Evolutionary conservation across 2,888 invertebrate genomes (phyloP).

Genomic region (Tiliacea citrago): DNA sequence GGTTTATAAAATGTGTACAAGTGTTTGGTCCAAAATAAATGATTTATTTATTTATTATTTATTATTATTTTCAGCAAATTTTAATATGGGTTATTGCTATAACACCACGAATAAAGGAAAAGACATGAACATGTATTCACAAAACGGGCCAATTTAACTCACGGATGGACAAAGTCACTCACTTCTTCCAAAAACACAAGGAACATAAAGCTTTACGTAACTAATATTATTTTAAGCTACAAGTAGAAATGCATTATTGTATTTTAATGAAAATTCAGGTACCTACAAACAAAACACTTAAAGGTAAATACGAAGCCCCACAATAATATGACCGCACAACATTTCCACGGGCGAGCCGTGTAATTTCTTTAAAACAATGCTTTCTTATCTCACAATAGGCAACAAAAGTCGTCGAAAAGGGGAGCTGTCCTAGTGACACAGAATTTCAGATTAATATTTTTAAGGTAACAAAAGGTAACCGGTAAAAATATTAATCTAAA

Average conservation of each 20-base stretch:
- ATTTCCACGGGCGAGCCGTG: conserved; percentile 67
- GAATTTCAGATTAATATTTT: conserved; percentile 75
- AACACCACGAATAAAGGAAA: background rate
- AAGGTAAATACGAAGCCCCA: conserved; percentile 29
- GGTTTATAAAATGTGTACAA: too few species aligned
- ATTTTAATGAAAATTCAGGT: conserved; percentile 25
- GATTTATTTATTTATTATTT: too few species aligned
- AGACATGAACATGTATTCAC: background rate
- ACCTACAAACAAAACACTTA: conserved; percentile 26
- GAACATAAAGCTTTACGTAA: background rate
- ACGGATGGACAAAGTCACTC: background rate
- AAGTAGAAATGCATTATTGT: background rate
- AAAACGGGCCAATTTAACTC: too few species aligned
- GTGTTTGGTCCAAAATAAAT: too few species aligned
- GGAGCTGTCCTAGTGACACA: conserved; percentile 71
- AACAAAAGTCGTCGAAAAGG: conserved; percentile 74
- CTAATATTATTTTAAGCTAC: background rate
- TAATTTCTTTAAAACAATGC: conserved; percentile 75
- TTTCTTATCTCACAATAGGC: conserved; percentile 72
- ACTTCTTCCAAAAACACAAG: background rate
- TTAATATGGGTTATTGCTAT: background rate
- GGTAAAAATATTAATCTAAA: conserved; percentile 63
- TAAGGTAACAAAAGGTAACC: conserved; percentile 68
- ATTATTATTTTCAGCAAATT: background rate
- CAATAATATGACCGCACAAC: conserved; percentile 64